phyloP scores from a whole-genome alignment of 1,140 invertebrate genomes.

The Apis cerana region DNA sequence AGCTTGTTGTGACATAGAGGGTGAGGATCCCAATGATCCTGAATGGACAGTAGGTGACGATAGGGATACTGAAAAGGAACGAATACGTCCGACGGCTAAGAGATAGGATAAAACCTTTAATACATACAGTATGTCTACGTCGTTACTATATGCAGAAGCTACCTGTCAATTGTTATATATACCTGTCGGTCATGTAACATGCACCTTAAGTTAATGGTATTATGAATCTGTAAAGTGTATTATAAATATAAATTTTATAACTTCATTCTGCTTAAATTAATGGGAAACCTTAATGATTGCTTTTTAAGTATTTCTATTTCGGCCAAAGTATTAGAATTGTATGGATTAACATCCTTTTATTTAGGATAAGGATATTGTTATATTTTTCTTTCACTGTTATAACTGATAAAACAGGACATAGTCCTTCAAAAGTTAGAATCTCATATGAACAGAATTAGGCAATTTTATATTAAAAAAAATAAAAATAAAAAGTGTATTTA shows the following conservation, averaged over 20 bases:
- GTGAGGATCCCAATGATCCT: conserved; percentile 90
- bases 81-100: conserved; percentile 79
- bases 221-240: conserved; percentile 82
- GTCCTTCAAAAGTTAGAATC: conserved; percentile 39
- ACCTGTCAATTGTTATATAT: conserved; percentile 80
- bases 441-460: conserved; percentile 45
- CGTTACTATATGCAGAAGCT: conserved; percentile 75
- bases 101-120: conserved; percentile 78
- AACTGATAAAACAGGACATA: conserved; percentile 12
- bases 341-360: conserved; percentile 41
- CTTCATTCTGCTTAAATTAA: conserved; percentile 79
- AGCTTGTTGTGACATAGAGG: conserved; percentile 82
- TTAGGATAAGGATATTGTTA: conserved; percentile 59
- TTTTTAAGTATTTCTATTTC: conserved; percentile 73
- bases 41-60: conserved; percentile 86
- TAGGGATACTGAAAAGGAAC: conserved; percentile 78
- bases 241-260: conserved; percentile 82
- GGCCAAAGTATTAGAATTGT: conserved; percentile 71
- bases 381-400: conserved; percentile 52
- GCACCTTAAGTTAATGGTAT: conserved; percentile 80
- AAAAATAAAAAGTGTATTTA: conserved; percentile 55
- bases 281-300: conserved; percentile 69
- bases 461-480: conserved; percentile 42
- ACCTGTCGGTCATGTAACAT: conserved; percentile 78
- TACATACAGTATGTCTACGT: conserved; percentile 73